Base-by-base conservation (phyloP, 2,113 vertebrate genomes). In the Nothoprocta perdicaria region DNA sequence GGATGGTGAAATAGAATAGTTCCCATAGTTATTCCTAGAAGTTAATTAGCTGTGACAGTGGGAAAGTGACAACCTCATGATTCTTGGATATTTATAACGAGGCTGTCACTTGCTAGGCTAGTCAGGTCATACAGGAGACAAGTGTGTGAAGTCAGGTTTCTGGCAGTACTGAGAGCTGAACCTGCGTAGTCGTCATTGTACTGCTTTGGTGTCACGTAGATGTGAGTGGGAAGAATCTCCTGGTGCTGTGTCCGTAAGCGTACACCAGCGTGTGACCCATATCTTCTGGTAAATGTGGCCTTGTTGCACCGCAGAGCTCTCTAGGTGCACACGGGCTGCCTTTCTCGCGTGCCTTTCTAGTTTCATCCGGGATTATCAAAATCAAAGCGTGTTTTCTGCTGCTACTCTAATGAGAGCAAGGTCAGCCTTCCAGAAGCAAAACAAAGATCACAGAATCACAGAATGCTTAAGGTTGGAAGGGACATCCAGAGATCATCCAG, bases 11-110 rank as follows among this genome's bases (percentile, higher is more conserved):
- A 92, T 93, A 92, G 92, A 90, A 94, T 88, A 63, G 84, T 96
- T 97, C 97, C 95, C 95, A 96, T 96, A 84, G 85, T 93, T 97
- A 93, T 96, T 97, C 92, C 85, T 92, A 88, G 89, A 96, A 94
- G 96, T 97, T 98, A 98, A 97, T 96, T 96, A 96, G 62, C 94
- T 97, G 86, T 97, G 97, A 97, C 96, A 96, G 73, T 96, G 92
- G 93, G 95, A 97, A 98, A 97, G 94, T 87, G 93, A 96, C 96
- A 97, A 43, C 88, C 91, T 86, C 91, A 60, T 94, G 96, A 90
- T 96, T 97, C 93, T 91, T 95, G 91, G 96, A 52, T 97, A 93
- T 97, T 95, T 96, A 92, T 96, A 96, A 97, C 75, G 5, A 86
- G 90, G 88, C 92, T 97, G 91, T 96, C 84, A 79, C 96, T 94